Percentiles rank a stretch among this genome's conserved stretches.
phyloP scores from a whole-genome alignment of 2,888 invertebrate genomes.

The Elmis aenea region DNA sequence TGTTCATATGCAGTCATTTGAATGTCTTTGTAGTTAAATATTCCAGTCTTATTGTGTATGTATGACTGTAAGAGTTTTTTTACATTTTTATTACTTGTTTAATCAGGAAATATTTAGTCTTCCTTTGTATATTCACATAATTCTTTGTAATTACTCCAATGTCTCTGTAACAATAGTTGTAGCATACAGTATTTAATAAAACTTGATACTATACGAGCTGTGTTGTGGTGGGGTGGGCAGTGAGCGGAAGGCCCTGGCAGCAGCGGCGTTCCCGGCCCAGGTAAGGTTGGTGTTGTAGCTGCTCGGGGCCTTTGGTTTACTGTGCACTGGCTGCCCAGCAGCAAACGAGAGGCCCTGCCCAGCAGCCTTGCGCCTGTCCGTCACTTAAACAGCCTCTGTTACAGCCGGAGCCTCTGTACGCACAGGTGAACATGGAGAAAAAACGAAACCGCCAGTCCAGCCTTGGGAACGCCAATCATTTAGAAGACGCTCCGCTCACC shows the following conservation, averaged over 20 bases:
- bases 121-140: conserved; percentile 26
- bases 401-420: conserved; percentile 57
- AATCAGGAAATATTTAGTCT: conserved; percentile 28
- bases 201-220: conserved; percentile 37
- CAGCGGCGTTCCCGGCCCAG: conserved; percentile 37
- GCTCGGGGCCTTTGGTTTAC: conserved; percentile 48
- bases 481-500: conserved; percentile 36
- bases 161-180: conserved; percentile 30
- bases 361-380: conserved; percentile 30
- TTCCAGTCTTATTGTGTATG: conserved; percentile 23
- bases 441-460: conserved; percentile 54
- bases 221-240: conserved; percentile 37
- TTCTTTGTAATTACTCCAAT: conserved; percentile 26
- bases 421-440: conserved; percentile 62
- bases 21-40: conserved; percentile 25
- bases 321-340: conserved; percentile 35
- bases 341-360: conserved; percentile 46
- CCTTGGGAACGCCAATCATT: conserved; percentile 39
- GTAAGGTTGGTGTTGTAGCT: conserved; percentile 45
- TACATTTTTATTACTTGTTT: conserved; percentile 24
- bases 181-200: conserved; percentile 33
- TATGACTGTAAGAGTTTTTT: conserved; percentile 32
- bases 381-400: conserved; percentile 31
- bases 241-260: conserved; percentile 43
- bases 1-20: conserved; percentile 18